Base-by-base conservation (phyloP, 92 coral and sea anemone genomes). In the Heteractis magnifica region DNA sequence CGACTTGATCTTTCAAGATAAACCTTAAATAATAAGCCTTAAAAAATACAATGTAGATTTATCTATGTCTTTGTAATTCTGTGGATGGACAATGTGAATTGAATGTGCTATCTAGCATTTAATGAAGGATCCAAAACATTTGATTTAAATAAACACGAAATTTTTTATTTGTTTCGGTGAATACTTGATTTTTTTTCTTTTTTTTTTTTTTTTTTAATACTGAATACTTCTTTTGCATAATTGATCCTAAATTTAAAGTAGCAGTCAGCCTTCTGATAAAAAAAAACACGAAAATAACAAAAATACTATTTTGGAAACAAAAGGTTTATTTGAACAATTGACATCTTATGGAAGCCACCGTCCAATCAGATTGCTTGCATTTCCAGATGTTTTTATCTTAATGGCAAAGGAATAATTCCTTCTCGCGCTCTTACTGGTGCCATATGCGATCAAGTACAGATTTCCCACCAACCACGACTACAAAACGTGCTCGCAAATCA, bases 381-480 rank as follows among this genome's bases (percentile, higher is more conserved):
- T 5, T 19, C 77, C 88, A 85, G 88, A 85, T 85, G 88, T 85
- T 85, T 85, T 76, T 21, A 86, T 81, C 59, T 76, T 85, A 85
- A 85, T 85, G 88, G 83, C 56, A 72, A 49, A 79, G 83, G 79
- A 65, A 51, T 68, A 76, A 78, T 77, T 77, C 82, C 48, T 72
- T 68, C 65, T 71, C 65, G 81, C 60, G 23, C 56, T 56, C 75
- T 84, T 81, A 89, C 94, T 84, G 94, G 91, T 91, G 90, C 93
- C 98, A 93, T 93, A 93, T 93, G 98, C 65, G 88, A 79, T 89
- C 81, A 86, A 90, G 90, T 85, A 78, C 81, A 79, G 82, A 64
- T 91, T 93, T 93, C 98, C 85, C 98, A 93, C 85, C 86, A 84
- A 79, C 64, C 23, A 87, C 76, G 74, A 77, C 80, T 86, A 87